Evolutionary conservation across 2,888 invertebrate genomes (phyloP).

Genomic region (Panzeria rudis): DNA sequence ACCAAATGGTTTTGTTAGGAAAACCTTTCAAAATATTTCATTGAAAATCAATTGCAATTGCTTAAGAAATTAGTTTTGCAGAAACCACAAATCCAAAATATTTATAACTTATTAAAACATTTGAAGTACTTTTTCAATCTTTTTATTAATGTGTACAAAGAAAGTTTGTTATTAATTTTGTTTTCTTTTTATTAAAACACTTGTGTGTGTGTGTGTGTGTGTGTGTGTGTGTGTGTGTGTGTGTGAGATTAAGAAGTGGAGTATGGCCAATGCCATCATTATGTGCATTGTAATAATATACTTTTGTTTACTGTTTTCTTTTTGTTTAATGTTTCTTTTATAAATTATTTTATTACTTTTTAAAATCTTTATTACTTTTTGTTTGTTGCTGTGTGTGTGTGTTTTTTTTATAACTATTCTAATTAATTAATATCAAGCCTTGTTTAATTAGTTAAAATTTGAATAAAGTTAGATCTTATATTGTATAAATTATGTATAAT

Average conservation of each 20-base stretch:
- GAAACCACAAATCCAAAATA: slow-evolving; percentile 2
- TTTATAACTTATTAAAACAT: slow-evolving; percentile 33
- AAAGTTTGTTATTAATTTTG: not conserved
- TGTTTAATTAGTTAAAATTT: slow-evolving; percentile 68
- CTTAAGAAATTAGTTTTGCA: no score
- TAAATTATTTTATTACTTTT: slow-evolving; percentile 53
- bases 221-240: not conserved
- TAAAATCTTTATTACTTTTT: slow-evolving; percentile 58
- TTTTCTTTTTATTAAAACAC: not conserved
- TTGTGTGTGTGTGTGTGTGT: not conserved
- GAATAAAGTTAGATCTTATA: slow-evolving; percentile 57
- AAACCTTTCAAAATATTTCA: not conserved
- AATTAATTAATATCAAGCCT: slow-evolving; percentile 68
- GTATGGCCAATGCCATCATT: slow-evolving; percentile 32
- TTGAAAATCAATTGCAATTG: not conserved
- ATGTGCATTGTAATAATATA: slow-evolving; percentile 39
- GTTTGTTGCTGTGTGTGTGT: not conserved
- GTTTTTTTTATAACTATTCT: slow-evolving; percentile 39
- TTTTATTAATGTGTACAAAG: not conserved
- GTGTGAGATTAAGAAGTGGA: slow-evolving; percentile 4
- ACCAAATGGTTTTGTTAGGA: no score
- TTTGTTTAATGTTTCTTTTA: slow-evolving; percentile 27
- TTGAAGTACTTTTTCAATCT: not conserved
- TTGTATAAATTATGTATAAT: slow-evolving; percentile 48
- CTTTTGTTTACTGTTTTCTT: slow-evolving; percentile 1